Evolutionary conservation across 23 tunicate species (phyloP).

Genomic region (Aplidium turbinatum): DNA sequence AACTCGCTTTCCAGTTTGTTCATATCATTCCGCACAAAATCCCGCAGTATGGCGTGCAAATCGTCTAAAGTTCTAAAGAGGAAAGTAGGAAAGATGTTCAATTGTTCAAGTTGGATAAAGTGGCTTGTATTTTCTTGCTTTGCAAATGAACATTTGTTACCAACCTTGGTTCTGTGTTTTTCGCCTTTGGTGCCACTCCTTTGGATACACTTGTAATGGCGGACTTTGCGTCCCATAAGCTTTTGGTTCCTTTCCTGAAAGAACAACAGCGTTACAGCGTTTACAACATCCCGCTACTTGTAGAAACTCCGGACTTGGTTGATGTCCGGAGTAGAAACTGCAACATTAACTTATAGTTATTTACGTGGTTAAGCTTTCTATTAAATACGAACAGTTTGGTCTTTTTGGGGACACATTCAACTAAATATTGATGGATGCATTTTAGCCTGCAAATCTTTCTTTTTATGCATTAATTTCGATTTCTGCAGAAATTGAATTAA

Average conservation of each 20-base stretch:
- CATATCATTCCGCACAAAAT: conserved; percentile 84
- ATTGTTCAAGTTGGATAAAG: too few species aligned
- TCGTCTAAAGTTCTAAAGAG: conserved; percentile 56
- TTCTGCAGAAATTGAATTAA: too few species aligned
- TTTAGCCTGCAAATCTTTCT: too few species aligned
- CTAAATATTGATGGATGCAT: too few species aligned
- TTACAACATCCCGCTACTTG: background rate
- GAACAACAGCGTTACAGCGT: background rate
- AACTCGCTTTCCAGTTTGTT: conserved; percentile 84
- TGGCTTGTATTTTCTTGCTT: too few species aligned
- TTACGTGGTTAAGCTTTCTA: too few species aligned
- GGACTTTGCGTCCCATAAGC: conserved; percentile 93
- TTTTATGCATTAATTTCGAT: too few species aligned
- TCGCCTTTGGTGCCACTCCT: background rate
- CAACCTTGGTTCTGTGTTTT: conserved; percentile 24
- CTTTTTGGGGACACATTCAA: background rate
- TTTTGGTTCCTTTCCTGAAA: conserved; percentile 78
- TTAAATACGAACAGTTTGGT: too few species aligned
- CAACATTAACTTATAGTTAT: too few species aligned
- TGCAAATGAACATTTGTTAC: too few species aligned
- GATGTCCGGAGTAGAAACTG: background rate
- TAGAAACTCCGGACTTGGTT: background rate
- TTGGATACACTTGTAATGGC: conserved; percentile 37
- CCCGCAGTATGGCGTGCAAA: conserved; percentile 65
- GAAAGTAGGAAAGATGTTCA: background rate